These are phyloP conservation scores for Abrostola tripartita DNA, from an alignment of 2,888 invertebrate genomes.

Conservation along the genomic window DNA sequence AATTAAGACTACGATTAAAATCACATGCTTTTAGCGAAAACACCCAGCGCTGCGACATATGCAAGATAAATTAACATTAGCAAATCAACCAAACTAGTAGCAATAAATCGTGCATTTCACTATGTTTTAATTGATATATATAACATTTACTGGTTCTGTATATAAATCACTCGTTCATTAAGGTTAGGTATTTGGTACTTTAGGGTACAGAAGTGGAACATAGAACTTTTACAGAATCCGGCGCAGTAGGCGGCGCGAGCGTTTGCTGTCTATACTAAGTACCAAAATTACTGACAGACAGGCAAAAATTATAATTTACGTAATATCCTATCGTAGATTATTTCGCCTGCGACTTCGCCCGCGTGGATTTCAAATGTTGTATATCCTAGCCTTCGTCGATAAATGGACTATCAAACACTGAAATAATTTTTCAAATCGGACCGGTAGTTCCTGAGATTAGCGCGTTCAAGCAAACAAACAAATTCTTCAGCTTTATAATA, in stretches of 20 bases:
- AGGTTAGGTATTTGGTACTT: neutral
- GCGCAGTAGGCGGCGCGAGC: neutral
- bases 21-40: conserved; percentile 39
- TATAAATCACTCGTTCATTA: conserved; percentile 19
- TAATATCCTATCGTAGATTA: too few relatives aligned
- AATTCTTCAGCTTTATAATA: too few relatives aligned
- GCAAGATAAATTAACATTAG: conserved; percentile 29
- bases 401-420: too few relatives aligned
- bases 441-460: too few relatives aligned
- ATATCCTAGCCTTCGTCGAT: too few relatives aligned
- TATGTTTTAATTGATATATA: conserved; percentile 26
- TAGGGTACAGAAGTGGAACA: neutral
- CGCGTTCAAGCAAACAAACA: too few relatives aligned
- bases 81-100: conserved; percentile 33
- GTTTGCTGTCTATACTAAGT: too few relatives aligned
- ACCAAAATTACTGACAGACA: too few relatives aligned
- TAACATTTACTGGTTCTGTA: conserved; percentile 6
- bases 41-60: conserved; percentile 11
- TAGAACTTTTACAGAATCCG: neutral
- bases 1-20: conserved; percentile 44
- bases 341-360: too few relatives aligned
- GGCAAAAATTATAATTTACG: too few relatives aligned
- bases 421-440: too few relatives aligned
- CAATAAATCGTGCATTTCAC: conserved; percentile 25
- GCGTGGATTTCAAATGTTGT: too few relatives aligned